Evolutionary conservation across 2,888 invertebrate species (phyloP).

Genomic region (Caenorhabditis panamensis): DNA sequence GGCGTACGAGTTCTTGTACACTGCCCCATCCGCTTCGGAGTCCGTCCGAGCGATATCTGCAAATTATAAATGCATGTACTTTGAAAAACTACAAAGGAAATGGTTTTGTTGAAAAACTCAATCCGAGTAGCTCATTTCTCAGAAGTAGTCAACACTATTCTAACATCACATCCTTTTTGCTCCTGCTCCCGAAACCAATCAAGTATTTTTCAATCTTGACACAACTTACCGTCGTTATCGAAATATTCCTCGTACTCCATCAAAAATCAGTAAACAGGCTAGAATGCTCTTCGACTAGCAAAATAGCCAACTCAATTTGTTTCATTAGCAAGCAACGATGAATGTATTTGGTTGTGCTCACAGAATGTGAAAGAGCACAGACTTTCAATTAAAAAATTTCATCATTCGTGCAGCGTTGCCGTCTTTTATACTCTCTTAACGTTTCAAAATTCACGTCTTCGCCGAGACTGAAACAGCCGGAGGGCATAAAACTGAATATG

Average conservation of each 20-base stretch:
- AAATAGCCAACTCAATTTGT: slow-evolving; percentile 39
- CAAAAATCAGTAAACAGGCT: slow-evolving; percentile 13
- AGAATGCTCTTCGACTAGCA: not conserved
- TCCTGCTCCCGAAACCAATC: too few species aligned
- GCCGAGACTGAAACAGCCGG: slow-evolving; percentile 22
- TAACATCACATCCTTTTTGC: not conserved
- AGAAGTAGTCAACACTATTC: too few species aligned
- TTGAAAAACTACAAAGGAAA: too few species aligned
- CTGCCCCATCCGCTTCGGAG: slow-evolving; percentile 51
- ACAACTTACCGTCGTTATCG: slow-evolving; percentile 41
- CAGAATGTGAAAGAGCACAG: slow-evolving; percentile 21
- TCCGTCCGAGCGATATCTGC: slow-evolving; percentile 60
- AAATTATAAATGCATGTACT: not conserved
- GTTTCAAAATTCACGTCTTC: slow-evolving; percentile 39
- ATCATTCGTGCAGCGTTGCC: slow-evolving; percentile 22
- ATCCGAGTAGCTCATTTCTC: too few species aligned
- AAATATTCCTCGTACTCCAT: slow-evolving; percentile 52
- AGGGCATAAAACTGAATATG: slow-evolving; percentile 33
- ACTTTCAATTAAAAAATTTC: slow-evolving; percentile 48
- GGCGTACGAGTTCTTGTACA: slow-evolving; percentile 64
- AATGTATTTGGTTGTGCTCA: slow-evolving; percentile 46
- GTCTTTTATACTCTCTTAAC: slow-evolving; percentile 20
- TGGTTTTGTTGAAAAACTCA: too few species aligned
- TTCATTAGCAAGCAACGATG: slow-evolving; percentile 34
- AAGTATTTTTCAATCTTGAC: not conserved